A percentile compares a stretch with the other conserved stretches of the same genome.
These are phyloP conservation scores for Chrysogorgia sp. DNA, from an alignment of 92 coral and sea anemone species.

Conservation along the genomic window DNA sequence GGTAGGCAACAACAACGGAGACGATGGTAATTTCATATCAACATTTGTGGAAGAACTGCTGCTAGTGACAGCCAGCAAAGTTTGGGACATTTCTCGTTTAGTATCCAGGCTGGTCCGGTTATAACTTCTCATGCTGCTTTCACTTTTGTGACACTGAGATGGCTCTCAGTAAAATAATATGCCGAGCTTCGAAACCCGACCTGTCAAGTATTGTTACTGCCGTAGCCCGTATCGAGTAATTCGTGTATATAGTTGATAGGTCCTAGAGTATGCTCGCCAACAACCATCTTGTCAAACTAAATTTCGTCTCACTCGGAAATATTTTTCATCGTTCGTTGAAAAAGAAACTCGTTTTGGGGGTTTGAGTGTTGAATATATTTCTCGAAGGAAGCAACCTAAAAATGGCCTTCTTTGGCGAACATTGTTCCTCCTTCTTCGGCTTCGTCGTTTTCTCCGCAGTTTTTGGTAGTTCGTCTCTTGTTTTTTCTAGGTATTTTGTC, in stretches of 20 bases:
- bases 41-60: no score
- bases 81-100: no score
- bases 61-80: no score
- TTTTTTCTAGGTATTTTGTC: conserved; percentile 26
- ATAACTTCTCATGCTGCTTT: conserved; percentile 63
- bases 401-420: conserved; percentile 42
- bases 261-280: conserved; percentile 42
- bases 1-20: no score
- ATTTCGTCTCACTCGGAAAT: conserved; percentile 1
- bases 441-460: conserved; percentile 47
- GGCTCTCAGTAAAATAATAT: no score
- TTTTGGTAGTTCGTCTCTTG: conserved; percentile 52
- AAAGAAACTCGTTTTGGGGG: conserved; percentile 6
- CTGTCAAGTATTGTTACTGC: conserved; percentile 58
- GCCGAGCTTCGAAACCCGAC: conserved; percentile 61
- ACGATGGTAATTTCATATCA: no score
- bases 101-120: no score
- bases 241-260: conserved; percentile 38
- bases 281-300: conserved; percentile 45
- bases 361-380: conserved; percentile 6
- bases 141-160: no score
- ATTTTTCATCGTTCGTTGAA: conserved; percentile 12
- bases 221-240: conserved; percentile 53
- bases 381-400: conserved; percentile 8
- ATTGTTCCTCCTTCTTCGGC: conserved; percentile 36